Evolutionary conservation across 2,888 invertebrate species (phyloP), one percentile per base, ranked within the genome.

Genomic region (Falcaria lacertinaria): DNA sequence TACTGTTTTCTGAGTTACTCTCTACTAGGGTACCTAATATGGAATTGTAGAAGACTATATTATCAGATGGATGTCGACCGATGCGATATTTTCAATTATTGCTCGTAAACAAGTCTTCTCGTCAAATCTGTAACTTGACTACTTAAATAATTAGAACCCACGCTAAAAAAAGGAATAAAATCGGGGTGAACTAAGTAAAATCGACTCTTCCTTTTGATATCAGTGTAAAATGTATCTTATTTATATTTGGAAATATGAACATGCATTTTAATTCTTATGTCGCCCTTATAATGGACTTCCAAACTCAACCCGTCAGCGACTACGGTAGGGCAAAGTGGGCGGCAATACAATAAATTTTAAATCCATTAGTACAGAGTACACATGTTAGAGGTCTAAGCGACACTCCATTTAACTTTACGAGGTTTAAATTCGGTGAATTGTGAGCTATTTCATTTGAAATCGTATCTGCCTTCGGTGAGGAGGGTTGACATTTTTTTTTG

Each of bases 401-500:
- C 87, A 81, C 77, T 84, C 82, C 88, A 89, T 89, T 89, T 81
- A 88, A 88, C 85, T 78, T 89, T 87, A 88, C 71, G 88, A 88
- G 84, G 79, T 80, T 85, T 78, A 80, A 80, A 89, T 80, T 81
- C 74, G 79, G 71, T 87, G 85, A 88, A 74, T 82, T 85, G 82
- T 80, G 78, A 74, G 76, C 71, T 71, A 60, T 59, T 62, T 63
- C 65, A 76, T 79, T 80, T 64, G 62, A 61, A 60, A 74, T 64
- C 67, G 67, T 64, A 57, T 60, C 53, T 57, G 60, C 65, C 28
- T 11, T 11, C 28, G 28, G 11, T 11, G 11, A 11, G 11, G 28
- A 11, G 28, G 28, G 28, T 11, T 28, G 1, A 11, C 1, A 11
- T 28, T 28, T 28, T 11, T 60, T 50, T 36, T 42, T 15, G 14